Conservation (phyloP, 1,140 invertebrate genomes). For the Aphaenogaster floridana region DNA sequence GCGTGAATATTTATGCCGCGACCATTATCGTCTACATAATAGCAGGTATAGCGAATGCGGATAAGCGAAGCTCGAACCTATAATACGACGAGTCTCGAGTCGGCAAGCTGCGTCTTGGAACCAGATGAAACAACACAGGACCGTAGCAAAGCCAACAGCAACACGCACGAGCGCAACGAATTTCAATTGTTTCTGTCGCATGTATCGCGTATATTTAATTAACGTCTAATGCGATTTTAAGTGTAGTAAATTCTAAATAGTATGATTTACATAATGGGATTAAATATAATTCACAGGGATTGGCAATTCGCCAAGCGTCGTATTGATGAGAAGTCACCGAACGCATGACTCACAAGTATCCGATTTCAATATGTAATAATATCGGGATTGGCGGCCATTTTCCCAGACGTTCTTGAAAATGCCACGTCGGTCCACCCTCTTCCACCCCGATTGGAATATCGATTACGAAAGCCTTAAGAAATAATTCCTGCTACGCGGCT, state of each 20-base stretch:
- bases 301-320: not conserved
- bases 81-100: slow-evolving; percentile 21
- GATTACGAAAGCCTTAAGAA: slow-evolving; percentile 64
- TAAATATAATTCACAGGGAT: not conserved
- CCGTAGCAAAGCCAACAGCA: slow-evolving; percentile 28
- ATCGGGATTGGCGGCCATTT: slow-evolving; percentile 59
- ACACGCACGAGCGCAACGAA: not conserved
- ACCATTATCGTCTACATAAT: slow-evolving; percentile 86
- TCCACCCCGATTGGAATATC: slow-evolving; percentile 49
- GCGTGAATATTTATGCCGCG: slow-evolving; percentile 86
- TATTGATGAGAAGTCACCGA: not conserved
- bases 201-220: not conserved
- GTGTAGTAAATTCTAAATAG: not conserved
- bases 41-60: slow-evolving; percentile 78
- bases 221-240: not conserved
- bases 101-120: slow-evolving; percentile 28
- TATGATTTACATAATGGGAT: not conserved
- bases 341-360: not conserved
- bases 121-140: slow-evolving; percentile 60
- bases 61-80: slow-evolving; percentile 72
- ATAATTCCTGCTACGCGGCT: slow-evolving; percentile 73
- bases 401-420: slow-evolving; percentile 50
- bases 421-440: not conserved
- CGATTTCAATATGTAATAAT: not conserved
- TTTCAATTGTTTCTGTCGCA: not conserved